Percentiles rank a stretch among this genome's conserved stretches.
These are phyloP conservation scores for Parazoanthus atlanticus DNA, from an alignment of 92 coral and sea anemone species.

Conservation along the genomic window DNA sequence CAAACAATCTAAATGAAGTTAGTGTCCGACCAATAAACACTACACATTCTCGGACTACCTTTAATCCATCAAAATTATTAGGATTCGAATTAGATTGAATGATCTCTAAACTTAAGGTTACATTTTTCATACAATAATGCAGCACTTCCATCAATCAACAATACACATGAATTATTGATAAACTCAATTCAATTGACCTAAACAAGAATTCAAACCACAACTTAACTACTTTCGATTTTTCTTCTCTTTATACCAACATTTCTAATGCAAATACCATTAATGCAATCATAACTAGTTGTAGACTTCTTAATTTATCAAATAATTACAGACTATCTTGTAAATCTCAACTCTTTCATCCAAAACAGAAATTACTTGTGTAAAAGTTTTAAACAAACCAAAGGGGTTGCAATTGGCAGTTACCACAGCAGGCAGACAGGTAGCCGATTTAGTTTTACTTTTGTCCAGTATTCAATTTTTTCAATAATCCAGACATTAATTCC, in stretches of 20 bases:
- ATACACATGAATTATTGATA: neutral
- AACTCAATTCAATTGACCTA: neutral
- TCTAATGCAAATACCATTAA: neutral
- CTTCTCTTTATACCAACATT: neutral
- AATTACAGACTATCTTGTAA: neutral
- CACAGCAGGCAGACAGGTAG: slow-evolving; percentile 26
- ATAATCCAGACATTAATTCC: neutral
- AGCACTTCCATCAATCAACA: neutral
- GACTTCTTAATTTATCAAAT: neutral
- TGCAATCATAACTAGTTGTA: neutral
- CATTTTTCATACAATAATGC: neutral
- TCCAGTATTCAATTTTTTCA: neutral
- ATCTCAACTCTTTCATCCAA: neutral
- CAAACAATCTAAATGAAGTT: too few relatives aligned
- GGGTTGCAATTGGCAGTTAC: slow-evolving; percentile 36
- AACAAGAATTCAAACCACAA: neutral
- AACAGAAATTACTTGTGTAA: neutral
- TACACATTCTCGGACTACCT: too few relatives aligned
- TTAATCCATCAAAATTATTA: too few relatives aligned
- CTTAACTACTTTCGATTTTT: neutral
- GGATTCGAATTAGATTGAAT: neutral
- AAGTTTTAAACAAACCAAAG: neutral
- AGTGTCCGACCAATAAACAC: too few relatives aligned
- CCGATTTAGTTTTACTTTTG: neutral
- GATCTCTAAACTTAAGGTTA: neutral